phyloP scores from a whole-genome alignment of 2,797 vertebrate species.

The Cirrhinus mrigala region DNA sequence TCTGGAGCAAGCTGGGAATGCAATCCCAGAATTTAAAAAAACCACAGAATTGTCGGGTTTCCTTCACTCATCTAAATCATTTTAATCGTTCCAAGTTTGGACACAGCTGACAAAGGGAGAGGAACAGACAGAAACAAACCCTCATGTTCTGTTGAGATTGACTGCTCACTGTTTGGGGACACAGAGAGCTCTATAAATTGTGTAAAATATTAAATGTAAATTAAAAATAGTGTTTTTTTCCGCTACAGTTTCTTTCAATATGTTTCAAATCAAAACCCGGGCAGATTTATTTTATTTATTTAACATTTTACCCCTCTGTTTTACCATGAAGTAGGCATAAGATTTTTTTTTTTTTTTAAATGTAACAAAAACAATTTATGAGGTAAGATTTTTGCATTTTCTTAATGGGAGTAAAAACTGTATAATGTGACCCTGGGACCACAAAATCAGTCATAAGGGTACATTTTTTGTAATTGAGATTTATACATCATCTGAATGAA shows the following conservation, averaged over 20 bases:
- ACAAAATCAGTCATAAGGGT: no score
- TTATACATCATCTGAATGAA: no score
- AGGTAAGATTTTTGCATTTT: not conserved
- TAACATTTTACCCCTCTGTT: not conserved
- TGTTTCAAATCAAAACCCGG: not conserved
- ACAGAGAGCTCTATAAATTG: not conserved
- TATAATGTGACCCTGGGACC: no score
- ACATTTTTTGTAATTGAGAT: no score
- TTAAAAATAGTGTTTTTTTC: not conserved
- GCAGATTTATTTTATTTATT: not conserved
- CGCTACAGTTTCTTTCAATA: not conserved
- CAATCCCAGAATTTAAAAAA: conserved; percentile 50
- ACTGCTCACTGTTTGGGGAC: not conserved
- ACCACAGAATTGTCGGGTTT: conserved; percentile 58
- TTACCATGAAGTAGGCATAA: not conserved
- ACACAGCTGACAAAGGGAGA: conserved; percentile 37
- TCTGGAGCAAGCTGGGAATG: conserved; percentile 33
- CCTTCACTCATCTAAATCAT: conserved; percentile 50
- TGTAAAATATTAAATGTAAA: not conserved
- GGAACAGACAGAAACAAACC: conserved; percentile 24
- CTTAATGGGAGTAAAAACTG: not conserved
- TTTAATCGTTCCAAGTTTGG: conserved; percentile 50
- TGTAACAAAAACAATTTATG: not conserved
- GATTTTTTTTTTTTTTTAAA: not conserved
- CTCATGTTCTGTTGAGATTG: conserved; percentile 19